A percentile compares a stretch with the other conserved stretches of the same genome.
Evolutionary conservation across 2,113 vertebrate genomes (phyloP).

Genomic region (Grallaria varia): DNA sequence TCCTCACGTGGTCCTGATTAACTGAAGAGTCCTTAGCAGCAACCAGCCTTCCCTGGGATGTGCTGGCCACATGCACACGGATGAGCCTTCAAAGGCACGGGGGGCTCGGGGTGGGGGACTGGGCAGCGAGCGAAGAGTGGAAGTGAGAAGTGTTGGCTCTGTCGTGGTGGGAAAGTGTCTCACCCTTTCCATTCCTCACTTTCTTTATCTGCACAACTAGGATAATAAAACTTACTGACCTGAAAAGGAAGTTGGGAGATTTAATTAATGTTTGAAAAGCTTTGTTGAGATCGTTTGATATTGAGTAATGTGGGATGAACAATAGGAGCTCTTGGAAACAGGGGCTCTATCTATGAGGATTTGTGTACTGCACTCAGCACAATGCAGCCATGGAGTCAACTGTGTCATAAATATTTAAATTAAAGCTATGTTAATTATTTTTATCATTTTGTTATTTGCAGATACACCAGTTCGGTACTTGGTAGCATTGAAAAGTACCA

Average conservation of each 20-base stretch:
- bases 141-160: slow-evolving; percentile 31
- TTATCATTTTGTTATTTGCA: slow-evolving; percentile 55
- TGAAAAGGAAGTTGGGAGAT: slow-evolving; percentile 59
- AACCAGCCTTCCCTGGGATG: not conserved
- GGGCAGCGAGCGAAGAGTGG: not conserved
- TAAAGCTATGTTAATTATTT: slow-evolving; percentile 58
- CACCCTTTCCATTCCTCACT: slow-evolving; percentile 17
- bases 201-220: slow-evolving; percentile 4
- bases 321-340: slow-evolving; percentile 38
- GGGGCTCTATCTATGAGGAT: slow-evolving; percentile 2
- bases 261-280: slow-evolving; percentile 64
- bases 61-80: slow-evolving; percentile 45
- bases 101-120: not conserved
- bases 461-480: slow-evolving; percentile 29
- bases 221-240: slow-evolving; percentile 61
- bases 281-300: slow-evolving; percentile 35
- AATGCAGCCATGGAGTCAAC: slow-evolving; percentile 33
- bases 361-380: slow-evolving; percentile 47
- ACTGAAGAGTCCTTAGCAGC: not conserved
- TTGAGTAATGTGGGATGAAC: slow-evolving; percentile 33
- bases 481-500: not conserved
- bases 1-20: slow-evolving; percentile 54
- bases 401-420: slow-evolving; percentile 67
- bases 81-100: not conserved
- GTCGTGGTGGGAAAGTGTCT: not conserved